Percentiles rank a stretch among this genome's conserved stretches.
phyloP scores from a whole-genome alignment of 1,140 invertebrate species.

The Plutomurus gul region DNA sequence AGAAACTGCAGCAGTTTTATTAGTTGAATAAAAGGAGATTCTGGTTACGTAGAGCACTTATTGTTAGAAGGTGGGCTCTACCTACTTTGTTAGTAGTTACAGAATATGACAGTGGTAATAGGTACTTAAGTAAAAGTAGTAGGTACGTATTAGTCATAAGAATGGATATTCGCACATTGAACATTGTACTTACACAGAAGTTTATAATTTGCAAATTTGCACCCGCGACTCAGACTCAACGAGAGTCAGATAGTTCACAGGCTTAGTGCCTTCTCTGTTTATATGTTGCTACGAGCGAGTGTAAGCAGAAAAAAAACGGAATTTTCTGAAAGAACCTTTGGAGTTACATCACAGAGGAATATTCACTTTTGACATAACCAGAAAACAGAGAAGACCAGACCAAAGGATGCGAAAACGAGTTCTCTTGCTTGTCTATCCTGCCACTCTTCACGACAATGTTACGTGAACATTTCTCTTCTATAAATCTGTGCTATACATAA shows the following conservation, averaged over 20 bases:
- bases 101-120: not conserved
- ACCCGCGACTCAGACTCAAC: not conserved
- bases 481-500: no score
- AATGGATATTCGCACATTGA: no score
- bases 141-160: not conserved
- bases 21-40: no score
- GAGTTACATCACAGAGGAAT: not conserved
- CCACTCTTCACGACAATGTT: no score
- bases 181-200: not conserved
- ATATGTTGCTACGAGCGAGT: not conserved
- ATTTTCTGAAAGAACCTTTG: not conserved
- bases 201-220: constrained; percentile 8
- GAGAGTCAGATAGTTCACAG: not conserved
- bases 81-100: no score
- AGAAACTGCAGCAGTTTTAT: no score
- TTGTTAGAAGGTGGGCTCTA: no score
- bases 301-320: not conserved
- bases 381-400: not conserved
- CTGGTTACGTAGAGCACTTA: no score
- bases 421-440: no score
- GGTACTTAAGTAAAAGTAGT: not conserved
- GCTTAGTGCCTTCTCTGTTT: not conserved
- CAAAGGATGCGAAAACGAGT: constrained; percentile 9
- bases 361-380: not conserved
- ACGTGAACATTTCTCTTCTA: no score